A percentile compares a stretch with the other conserved stretches of the same genome.
These are phyloP conservation scores for Macrotrachela quadricornifera DNA, from an alignment of 1,140 invertebrate genomes.

Conservation along the genomic window DNA sequence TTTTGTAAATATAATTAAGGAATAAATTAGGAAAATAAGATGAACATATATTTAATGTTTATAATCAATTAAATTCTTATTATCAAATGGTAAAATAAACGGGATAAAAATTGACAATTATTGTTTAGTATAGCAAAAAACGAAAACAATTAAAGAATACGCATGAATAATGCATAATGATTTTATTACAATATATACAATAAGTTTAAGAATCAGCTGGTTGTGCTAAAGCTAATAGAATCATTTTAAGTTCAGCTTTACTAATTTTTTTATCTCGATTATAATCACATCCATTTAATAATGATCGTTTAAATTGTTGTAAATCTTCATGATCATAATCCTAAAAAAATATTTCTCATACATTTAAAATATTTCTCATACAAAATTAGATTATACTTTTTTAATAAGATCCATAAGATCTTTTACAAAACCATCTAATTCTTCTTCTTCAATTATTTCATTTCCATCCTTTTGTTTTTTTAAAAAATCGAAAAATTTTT, in stretches of 20 bases:
- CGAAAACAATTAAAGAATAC: too few species aligned
- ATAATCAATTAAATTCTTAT: too few species aligned
- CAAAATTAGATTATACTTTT: neutral
- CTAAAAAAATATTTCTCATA: conserved; percentile 33
- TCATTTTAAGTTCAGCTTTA: conserved; percentile 73
- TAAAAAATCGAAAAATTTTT: too few species aligned
- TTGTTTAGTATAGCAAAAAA: too few species aligned
- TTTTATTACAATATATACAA: too few species aligned
- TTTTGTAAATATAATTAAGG: too few species aligned
- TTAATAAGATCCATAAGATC: conserved; percentile 54
- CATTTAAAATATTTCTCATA: neutral
- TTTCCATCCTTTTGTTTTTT: conserved; percentile 44
- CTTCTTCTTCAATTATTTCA: conserved; percentile 76
- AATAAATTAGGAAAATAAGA: too few species aligned
- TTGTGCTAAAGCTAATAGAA: conserved; percentile 32
- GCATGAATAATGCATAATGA: too few species aligned
- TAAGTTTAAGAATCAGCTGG: too few species aligned
- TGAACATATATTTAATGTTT: too few species aligned
- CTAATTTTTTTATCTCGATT: conserved; percentile 76
- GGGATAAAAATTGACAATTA: too few species aligned
- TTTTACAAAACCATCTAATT: conserved; percentile 68
- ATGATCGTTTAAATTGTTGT: conserved; percentile 62
- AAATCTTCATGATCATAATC: conserved; percentile 73
- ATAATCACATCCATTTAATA: conserved; percentile 64
- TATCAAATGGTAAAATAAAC: too few species aligned